A percentile compares a stretch with the other conserved stretches of the same genome.
phyloP scores from a whole-genome alignment of 2,888 invertebrate genomes.

The Erebia aethiops region DNA sequence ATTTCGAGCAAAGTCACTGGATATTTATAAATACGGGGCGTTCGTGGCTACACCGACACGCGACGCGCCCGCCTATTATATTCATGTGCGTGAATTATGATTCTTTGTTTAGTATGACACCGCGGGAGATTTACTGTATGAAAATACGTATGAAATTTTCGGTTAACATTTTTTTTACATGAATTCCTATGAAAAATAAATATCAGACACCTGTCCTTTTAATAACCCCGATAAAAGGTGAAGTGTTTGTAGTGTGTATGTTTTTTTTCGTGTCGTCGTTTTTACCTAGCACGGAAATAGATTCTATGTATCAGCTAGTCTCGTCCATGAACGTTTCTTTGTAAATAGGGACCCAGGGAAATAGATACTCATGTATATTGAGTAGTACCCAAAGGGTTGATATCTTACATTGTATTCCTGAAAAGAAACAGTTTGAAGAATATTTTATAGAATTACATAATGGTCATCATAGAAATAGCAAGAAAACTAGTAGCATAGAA shows the following conservation, averaged over 20 bases:
- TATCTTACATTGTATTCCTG: too few relatives aligned
- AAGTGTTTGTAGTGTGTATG: background rate
- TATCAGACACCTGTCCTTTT: slow-evolving; percentile 23
- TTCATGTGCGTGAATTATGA: slow-evolving; percentile 63
- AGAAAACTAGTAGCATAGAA: too few relatives aligned
- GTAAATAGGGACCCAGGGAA: too few relatives aligned
- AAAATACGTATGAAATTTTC: slow-evolving; percentile 24
- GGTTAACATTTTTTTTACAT: slow-evolving; percentile 21
- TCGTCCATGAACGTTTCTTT: too few relatives aligned
- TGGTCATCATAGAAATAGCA: too few relatives aligned
- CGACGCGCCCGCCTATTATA: slow-evolving; percentile 48
- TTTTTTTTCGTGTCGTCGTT: background rate
- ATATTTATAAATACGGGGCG: slow-evolving; percentile 9
- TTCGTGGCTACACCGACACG: slow-evolving; percentile 49
- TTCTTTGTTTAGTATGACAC: slow-evolving; percentile 41
- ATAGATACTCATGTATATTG: too few relatives aligned
- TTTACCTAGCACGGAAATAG: background rate
- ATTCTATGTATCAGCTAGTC: too few relatives aligned
- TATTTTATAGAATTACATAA: too few relatives aligned
- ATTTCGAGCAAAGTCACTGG: slow-evolving; percentile 7
- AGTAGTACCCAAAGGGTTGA: too few relatives aligned
- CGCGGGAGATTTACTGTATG: slow-evolving; percentile 48
- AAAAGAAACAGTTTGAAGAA: too few relatives aligned
- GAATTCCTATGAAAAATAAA: slow-evolving; percentile 23
- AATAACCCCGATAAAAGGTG: slow-evolving; percentile 11